These are phyloP conservation scores for Oxycera nigricornis DNA, from an alignment of 2,888 invertebrate species.

Conservation along the genomic window DNA sequence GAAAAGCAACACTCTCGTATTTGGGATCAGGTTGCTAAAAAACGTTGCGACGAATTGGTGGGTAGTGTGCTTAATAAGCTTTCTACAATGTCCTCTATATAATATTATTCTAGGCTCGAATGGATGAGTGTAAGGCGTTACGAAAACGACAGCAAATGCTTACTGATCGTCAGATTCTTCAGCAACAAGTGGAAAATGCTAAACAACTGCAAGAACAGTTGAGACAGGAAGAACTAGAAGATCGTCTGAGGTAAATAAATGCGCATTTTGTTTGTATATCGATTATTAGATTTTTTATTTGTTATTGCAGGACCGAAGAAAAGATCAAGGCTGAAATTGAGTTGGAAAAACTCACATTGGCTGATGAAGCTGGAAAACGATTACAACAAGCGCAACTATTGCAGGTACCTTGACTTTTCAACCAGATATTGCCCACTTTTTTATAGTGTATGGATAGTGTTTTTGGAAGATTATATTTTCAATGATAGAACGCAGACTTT, in stretches of 20 bases:
- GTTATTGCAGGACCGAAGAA: slow-evolving; percentile 21
- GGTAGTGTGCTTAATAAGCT: no score
- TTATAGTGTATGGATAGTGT: no score
- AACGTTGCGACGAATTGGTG: not conserved
- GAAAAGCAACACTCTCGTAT: slow-evolving; percentile 21
- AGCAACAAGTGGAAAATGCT: not conserved
- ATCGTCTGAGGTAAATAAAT: slow-evolving; percentile 26
- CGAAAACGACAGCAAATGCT: slow-evolving; percentile 19
- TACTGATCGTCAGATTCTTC: not conserved
- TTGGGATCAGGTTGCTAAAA: slow-evolving; percentile 15
- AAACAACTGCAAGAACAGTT: slow-evolving; percentile 3
- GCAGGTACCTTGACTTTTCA: slow-evolving; percentile 3
- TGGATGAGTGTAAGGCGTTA: slow-evolving; percentile 28
- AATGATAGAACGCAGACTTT: no score
- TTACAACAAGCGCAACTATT: slow-evolving; percentile 9
- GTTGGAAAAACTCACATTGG: not conserved
- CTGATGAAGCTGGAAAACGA: slow-evolving; percentile 26
- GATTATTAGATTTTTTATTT: not conserved
- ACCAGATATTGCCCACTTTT: not conserved
- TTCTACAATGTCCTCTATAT: not conserved
- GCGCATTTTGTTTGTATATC: not conserved
- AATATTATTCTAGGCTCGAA: not conserved
- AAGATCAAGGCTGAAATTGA: slow-evolving; percentile 18
- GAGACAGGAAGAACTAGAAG: slow-evolving; percentile 4
- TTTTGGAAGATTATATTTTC: no score